Base-by-base conservation (phyloP, 2,888 invertebrate species). In the Drosophila falleni region DNA sequence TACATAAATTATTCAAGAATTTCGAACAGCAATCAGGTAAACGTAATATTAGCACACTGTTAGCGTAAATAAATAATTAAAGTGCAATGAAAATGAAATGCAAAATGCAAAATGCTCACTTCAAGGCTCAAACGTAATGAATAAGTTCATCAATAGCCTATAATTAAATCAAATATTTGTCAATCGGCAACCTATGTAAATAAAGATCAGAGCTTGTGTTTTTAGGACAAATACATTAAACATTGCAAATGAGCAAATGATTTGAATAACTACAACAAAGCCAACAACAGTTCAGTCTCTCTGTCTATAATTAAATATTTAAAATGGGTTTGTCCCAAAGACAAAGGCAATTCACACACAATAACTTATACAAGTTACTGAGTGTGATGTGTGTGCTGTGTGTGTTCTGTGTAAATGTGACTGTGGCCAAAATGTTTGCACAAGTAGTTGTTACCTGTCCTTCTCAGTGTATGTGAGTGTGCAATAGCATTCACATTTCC, bases 241-340 rank as follows among this genome's bases (percentile, higher is more conserved):
- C 68, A 59, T 67, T 49, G 46, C 42, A 74, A 80, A 72, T 70
- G 85, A 69, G 81, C 71, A 89, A 83, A 81, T 72, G 71, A 75
- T 81, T 80, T 75, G 84, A 72, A 78, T 80, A 80, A 66, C 81
- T 87, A 53, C 42, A 35, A 53, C 46, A 62, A 68, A 60, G 51
- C 47, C 11, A 62, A n/a, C 37, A 29, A 29, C 35, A 58, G 53
- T 29, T 44, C 44, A 33, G 33, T 23, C 29, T 42, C 29, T 42
- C 47, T 51, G 33, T 29, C 42, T 50, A 58, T 46, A 50, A 83
- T 87, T 71, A 87, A 84, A 78, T 84, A 87, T 89, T 87, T 67
- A 89, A 62, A 71, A 35, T 56, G 55, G 59, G 47, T 64, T 58
- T 58, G 50, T 37, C 19, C 33, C 26, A 39, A 58, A 66, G 59